These are phyloP conservation scores for Vulpes ferrilata DNA, from an alignment of 2,113 vertebrate genomes.

Conservation along the genomic window DNA sequence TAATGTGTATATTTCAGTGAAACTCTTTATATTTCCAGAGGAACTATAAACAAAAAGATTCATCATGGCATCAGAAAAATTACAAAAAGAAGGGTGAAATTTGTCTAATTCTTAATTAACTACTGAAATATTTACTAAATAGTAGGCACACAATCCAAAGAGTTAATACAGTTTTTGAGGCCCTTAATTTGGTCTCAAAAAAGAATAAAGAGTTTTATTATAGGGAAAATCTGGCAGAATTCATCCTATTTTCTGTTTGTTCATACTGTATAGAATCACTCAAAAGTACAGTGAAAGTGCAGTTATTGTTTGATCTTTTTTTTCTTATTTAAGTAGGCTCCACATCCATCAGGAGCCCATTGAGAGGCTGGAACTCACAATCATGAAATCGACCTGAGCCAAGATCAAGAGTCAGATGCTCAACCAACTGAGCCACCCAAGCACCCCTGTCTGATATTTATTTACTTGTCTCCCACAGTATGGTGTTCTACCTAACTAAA, in stretches of 20 bases:
- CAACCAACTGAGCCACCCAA: neutral
- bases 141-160: neutral
- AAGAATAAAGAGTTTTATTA: neutral
- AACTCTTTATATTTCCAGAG: conserved; percentile 10
- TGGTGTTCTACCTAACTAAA: conserved; percentile 23
- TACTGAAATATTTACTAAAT: neutral
- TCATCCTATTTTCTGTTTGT: conserved; percentile 44
- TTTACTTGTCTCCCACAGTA: neutral
- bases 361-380: neutral
- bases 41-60: conserved; percentile 56
- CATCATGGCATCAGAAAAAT: conserved; percentile 44
- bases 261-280: conserved; percentile 2
- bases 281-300: neutral
- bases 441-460: neutral
- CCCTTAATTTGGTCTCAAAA: neutral
- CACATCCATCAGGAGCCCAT: neutral
- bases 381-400: neutral
- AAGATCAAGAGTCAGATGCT: neutral
- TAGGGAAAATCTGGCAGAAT: neutral
- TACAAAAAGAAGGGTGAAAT: neutral
- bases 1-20: conserved; percentile 24
- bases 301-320: neutral
- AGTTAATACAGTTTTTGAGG: conserved; percentile 17
- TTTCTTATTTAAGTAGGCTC: neutral
- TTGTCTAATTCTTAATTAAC: conserved; percentile 5